Conservation (phyloP, 2,113 vertebrate species). For the Ameiurus melas region DNA sequence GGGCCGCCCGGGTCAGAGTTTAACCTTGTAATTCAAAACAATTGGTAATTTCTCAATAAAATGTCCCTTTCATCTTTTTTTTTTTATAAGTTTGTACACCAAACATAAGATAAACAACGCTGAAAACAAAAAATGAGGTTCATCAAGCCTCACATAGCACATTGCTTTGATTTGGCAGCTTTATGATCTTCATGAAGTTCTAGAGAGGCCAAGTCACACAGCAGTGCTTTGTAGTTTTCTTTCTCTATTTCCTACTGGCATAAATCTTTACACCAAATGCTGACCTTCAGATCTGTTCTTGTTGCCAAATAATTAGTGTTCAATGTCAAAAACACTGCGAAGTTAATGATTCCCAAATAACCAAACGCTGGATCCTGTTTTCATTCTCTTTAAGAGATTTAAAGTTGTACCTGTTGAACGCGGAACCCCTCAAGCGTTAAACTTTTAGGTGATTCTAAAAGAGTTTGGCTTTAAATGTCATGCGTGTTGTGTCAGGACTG, state of each 20-base stretch:
- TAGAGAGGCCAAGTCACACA: not conserved
- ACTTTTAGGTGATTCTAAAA: slow-evolving; percentile 21
- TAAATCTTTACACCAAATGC: not conserved
- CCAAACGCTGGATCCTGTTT: not conserved
- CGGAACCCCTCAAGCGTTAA: slow-evolving; percentile 11
- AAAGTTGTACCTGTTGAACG: slow-evolving; percentile 41
- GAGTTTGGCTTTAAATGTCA: slow-evolving; percentile 50
- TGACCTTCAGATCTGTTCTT: slow-evolving; percentile 21
- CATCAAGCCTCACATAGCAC: slow-evolving; percentile 29
- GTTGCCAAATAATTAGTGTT: not conserved
- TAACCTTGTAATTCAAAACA: slow-evolving; percentile 82
- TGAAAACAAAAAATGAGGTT: slow-evolving; percentile 48
- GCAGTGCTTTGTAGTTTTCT: slow-evolving; percentile 33
- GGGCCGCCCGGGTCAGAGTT: slow-evolving; percentile 76
- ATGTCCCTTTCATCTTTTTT: slow-evolving; percentile 37
- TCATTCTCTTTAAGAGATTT: not conserved
- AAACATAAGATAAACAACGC: slow-evolving; percentile 30
- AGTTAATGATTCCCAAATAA: not conserved
- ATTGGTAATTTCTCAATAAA: slow-evolving; percentile 78
- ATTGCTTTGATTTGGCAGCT: slow-evolving; percentile 43
- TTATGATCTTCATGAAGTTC: slow-evolving; percentile 18
- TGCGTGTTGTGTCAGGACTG: slow-evolving; percentile 49
- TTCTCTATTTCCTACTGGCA: slow-evolving; percentile 9
- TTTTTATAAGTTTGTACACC: slow-evolving; percentile 33
- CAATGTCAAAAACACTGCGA: not conserved